phyloP scores from a whole-genome alignment of 2,113 vertebrate genomes.

The Oryzias javanicus region DNA sequence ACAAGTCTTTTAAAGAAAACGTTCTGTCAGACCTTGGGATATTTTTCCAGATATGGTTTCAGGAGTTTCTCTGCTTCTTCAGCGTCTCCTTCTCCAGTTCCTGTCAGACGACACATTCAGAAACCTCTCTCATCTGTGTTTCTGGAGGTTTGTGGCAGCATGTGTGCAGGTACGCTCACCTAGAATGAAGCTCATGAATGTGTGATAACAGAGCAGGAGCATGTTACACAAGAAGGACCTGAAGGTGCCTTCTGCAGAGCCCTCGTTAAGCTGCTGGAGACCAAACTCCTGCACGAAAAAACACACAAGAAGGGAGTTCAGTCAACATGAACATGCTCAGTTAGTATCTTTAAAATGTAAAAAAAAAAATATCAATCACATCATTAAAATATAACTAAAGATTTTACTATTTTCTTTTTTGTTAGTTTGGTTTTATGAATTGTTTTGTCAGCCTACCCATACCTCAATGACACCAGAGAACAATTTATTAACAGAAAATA shows the following conservation, averaged over 20 bases:
- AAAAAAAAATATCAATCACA: too few relatives aligned
- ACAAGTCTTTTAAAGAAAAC: not conserved
- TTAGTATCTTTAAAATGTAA: too few relatives aligned
- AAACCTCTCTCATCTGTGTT: not conserved
- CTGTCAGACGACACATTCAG: slow-evolving; percentile 61
- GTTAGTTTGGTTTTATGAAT: too few relatives aligned
- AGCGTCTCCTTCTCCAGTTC: slow-evolving; percentile 93
- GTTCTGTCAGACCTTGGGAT: slow-evolving; percentile 81
- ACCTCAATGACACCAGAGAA: too few relatives aligned
- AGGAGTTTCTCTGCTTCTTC: slow-evolving; percentile 91
- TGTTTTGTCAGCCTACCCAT: too few relatives aligned
- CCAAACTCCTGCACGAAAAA: slow-evolving; percentile 85
- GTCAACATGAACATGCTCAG: too few relatives aligned
- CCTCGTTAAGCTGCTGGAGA: slow-evolving; percentile 92
- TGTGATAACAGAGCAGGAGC: slow-evolving; percentile 97
- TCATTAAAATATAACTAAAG: too few relatives aligned
- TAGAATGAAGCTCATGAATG: slow-evolving; percentile 97
- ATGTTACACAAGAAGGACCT: slow-evolving; percentile 94
- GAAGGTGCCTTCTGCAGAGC: slow-evolving; percentile 85
- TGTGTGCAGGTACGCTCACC: slow-evolving; percentile 74
- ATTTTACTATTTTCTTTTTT: too few relatives aligned
- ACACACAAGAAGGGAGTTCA: slow-evolving; percentile 29
- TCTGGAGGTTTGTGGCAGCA: not conserved
- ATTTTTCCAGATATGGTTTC: slow-evolving; percentile 88
- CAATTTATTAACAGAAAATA: too few relatives aligned